Conservation (phyloP, 1,140 invertebrate species). For the Eumaeus atala region DNA sequence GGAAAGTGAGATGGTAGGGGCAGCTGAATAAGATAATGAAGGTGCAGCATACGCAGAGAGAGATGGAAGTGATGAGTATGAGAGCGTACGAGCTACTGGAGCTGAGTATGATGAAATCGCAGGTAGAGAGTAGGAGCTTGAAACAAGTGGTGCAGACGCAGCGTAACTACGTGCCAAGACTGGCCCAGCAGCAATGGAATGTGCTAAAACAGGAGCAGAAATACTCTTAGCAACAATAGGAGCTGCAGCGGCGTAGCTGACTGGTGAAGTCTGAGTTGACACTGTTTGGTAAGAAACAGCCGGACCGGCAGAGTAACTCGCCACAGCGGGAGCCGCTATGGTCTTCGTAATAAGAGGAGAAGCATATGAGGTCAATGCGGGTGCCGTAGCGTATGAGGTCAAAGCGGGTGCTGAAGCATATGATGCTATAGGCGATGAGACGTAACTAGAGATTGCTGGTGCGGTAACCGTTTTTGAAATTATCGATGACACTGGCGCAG, state of each 20-base stretch:
- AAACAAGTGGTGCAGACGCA: slow-evolving; percentile 28
- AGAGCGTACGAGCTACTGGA: slow-evolving; percentile 21
- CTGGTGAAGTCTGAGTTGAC: slow-evolving; percentile 26
- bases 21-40: slow-evolving; percentile 29
- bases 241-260: slow-evolving; percentile 30
- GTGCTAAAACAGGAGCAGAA: slow-evolving; percentile 30
- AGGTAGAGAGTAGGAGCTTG: slow-evolving; percentile 26
- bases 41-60: slow-evolving; percentile 33
- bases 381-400: slow-evolving; percentile 24
- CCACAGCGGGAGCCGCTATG: slow-evolving; percentile 15
- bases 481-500: slow-evolving; percentile 23
- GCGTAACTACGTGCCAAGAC: slow-evolving; percentile 25
- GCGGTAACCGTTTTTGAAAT: slow-evolving; percentile 22
- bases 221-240: slow-evolving; percentile 29
- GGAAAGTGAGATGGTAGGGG: slow-evolving; percentile 32
- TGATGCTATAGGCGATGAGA: slow-evolving; percentile 17
- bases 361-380: slow-evolving; percentile 27
- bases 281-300: slow-evolving; percentile 30
- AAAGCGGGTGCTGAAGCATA: slow-evolving; percentile 22
- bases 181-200: slow-evolving; percentile 28
- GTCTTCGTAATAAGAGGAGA: slow-evolving; percentile 9
- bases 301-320: slow-evolving; percentile 18
- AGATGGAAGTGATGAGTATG: slow-evolving; percentile 24
- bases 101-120: slow-evolving; percentile 29
- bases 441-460: slow-evolving; percentile 10